Percentiles rank a stretch among this genome's conserved stretches.
phyloP scores from a whole-genome alignment of 2,113 vertebrate genomes.

The Monarcha castaneiventris region DNA sequence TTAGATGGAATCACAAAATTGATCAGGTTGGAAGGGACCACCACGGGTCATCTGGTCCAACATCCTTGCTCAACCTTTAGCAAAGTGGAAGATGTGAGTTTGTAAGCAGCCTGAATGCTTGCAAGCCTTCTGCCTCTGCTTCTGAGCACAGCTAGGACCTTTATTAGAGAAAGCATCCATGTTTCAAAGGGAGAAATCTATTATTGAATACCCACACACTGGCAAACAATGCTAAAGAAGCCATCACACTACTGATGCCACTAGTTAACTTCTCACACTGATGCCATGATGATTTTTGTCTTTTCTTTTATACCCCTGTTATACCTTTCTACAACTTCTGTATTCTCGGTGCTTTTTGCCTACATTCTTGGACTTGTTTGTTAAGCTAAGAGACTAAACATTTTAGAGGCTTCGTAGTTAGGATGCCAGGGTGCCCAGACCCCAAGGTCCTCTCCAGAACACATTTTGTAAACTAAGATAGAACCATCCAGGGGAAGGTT shows the following conservation, averaged over 20 bases:
- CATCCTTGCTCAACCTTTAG: background rate
- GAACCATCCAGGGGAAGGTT: too few species aligned
- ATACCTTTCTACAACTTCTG: too few species aligned
- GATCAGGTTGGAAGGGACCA: background rate
- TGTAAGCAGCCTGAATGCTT: background rate
- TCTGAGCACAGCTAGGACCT: background rate
- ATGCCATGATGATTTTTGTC: too few species aligned
- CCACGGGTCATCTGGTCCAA: background rate
- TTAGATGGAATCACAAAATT: background rate
- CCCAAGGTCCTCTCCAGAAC: too few species aligned
- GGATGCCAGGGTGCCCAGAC: too few species aligned
- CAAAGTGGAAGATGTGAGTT: background rate
- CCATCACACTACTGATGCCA: too few species aligned
- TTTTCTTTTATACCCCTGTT: too few species aligned
- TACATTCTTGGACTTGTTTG: too few species aligned
- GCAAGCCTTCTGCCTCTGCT: background rate
- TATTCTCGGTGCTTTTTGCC: too few species aligned
- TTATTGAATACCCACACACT: background rate
- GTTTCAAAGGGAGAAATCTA: background rate
- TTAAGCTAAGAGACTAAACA: too few species aligned
- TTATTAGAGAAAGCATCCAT: background rate
- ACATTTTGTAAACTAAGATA: too few species aligned
- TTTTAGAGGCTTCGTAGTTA: too few species aligned
- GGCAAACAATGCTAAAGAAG: background rate
- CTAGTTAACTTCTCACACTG: background rate